A percentile compares a stretch with the other conserved stretches of the same genome.
These are phyloP conservation scores for Trinorchestia longiramus DNA, from an alignment of 1,140 invertebrate genomes.

Conservation along the genomic window DNA sequence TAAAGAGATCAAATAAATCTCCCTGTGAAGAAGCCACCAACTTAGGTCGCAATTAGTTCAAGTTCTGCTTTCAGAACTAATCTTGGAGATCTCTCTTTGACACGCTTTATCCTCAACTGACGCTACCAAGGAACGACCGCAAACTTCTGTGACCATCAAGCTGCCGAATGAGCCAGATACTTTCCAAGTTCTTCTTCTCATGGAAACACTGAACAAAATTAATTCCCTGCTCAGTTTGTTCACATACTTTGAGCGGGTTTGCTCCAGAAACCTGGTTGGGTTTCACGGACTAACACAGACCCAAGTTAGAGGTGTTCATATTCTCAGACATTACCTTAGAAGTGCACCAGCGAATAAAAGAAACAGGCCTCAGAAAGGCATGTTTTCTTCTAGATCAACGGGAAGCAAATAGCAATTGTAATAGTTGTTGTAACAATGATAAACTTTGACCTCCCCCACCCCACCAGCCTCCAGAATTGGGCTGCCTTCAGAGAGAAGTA, in stretches of 20 bases:
- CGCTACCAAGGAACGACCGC: background rate
- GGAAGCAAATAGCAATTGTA: too few relatives aligned
- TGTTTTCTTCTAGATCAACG: too few relatives aligned
- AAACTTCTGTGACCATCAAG: conserved; percentile 34
- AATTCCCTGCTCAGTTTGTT: conserved; percentile 1
- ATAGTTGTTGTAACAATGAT: too few relatives aligned
- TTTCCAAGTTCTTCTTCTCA: conserved; percentile 19
- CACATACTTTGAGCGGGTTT: background rate
- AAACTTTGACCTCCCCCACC: too few relatives aligned
- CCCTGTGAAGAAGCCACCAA: conserved; percentile 47
- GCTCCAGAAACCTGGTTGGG: background rate
- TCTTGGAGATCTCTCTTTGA: conserved; percentile 51
- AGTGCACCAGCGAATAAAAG: too few relatives aligned
- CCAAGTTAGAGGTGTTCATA: background rate
- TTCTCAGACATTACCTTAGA: background rate
- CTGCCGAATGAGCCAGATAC: conserved; percentile 26
- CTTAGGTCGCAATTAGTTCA: conserved; percentile 53
- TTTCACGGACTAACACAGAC: background rate
- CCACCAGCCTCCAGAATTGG: too few relatives aligned
- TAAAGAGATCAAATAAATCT: conserved; percentile 53
- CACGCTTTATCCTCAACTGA: conserved; percentile 31
- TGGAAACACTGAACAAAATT: background rate
- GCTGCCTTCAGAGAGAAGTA: too few relatives aligned
- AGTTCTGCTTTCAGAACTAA: conserved; percentile 54
- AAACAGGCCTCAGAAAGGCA: too few relatives aligned